These are phyloP conservation scores for Aldabrachelys gigantea DNA, from an alignment of 2,113 vertebrate species.

Conservation along the genomic window DNA sequence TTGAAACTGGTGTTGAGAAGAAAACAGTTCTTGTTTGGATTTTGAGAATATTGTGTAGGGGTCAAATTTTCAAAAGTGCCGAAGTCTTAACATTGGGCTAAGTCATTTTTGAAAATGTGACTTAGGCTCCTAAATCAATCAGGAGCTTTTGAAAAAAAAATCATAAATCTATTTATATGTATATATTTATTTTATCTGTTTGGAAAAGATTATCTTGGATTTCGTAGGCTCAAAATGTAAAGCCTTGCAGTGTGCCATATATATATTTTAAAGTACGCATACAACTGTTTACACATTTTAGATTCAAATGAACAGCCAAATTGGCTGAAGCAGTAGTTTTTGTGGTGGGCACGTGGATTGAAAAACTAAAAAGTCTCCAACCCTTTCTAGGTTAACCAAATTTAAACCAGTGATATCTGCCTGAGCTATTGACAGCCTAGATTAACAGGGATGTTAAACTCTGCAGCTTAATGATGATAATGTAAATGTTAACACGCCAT, in stretches of 20 bases:
- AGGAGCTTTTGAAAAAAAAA: background rate
- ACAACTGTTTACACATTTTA: background rate
- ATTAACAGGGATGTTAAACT: background rate
- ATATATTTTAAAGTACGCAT: background rate
- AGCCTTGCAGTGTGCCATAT: background rate
- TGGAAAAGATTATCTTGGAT: background rate
- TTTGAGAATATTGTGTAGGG: slow-evolving; percentile 17
- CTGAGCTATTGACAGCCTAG: background rate
- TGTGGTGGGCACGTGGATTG: background rate
- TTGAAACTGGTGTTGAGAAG: background rate
- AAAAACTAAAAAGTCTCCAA: background rate
- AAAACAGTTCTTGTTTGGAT: slow-evolving; percentile 33
- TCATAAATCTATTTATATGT: background rate
- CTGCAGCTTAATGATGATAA: background rate
- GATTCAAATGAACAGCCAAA: background rate
- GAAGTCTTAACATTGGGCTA: slow-evolving; percentile 21
- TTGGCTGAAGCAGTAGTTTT: background rate
- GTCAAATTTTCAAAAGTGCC: slow-evolving; percentile 5
- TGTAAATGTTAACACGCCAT: background rate
- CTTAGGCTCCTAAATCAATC: background rate
- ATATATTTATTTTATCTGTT: background rate
- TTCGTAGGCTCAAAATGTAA: background rate
- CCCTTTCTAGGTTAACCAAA: background rate
- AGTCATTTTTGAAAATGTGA: slow-evolving; percentile 26
- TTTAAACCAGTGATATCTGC: background rate